Evolutionary conservation across 2,888 invertebrate genomes (phyloP).

Genomic region (Diarsia rubi): DNA sequence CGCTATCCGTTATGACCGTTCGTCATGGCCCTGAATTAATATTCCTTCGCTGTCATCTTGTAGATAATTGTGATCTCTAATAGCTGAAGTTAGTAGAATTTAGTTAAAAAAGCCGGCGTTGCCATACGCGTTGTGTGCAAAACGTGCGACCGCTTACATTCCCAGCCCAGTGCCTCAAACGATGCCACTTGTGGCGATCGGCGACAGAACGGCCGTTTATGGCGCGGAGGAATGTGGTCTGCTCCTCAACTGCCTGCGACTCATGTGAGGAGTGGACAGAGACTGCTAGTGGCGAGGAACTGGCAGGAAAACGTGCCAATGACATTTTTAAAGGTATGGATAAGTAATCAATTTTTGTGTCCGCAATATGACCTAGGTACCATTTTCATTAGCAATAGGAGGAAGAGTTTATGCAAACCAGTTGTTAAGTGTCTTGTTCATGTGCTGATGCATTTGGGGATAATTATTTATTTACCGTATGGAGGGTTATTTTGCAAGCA

Average conservation of each 20-base stretch:
- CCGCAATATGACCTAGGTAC: neutral
- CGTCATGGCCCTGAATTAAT: conserved; percentile 46
- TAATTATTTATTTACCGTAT: neutral
- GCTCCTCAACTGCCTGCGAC: conserved; percentile 66
- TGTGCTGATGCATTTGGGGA: neutral
- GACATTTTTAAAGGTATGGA: neutral
- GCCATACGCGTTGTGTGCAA: conserved; percentile 85
- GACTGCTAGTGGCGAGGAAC: conserved; percentile 25
- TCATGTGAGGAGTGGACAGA: conserved; percentile 67
- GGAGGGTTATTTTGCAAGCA: neutral
- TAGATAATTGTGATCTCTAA: conserved; percentile 74
- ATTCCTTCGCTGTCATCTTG: conserved; percentile 55
- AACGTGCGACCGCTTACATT: conserved; percentile 82
- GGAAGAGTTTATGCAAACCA: neutral
- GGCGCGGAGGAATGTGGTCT: conserved; percentile 86
- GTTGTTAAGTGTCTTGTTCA: neutral
- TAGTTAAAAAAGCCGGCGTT: conserved; percentile 74
- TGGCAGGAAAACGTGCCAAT: neutral
- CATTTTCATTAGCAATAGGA: neutral
- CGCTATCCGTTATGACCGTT: conserved; percentile 40
- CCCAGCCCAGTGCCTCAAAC: conserved; percentile 81
- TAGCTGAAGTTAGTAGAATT: conserved; percentile 71
- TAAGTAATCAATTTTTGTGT: neutral
- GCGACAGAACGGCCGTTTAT: conserved; percentile 83
- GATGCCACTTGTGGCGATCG: conserved; percentile 80